phyloP scores from a whole-genome alignment of 2,888 invertebrate species.

The Chrysolina oricalcia region DNA sequence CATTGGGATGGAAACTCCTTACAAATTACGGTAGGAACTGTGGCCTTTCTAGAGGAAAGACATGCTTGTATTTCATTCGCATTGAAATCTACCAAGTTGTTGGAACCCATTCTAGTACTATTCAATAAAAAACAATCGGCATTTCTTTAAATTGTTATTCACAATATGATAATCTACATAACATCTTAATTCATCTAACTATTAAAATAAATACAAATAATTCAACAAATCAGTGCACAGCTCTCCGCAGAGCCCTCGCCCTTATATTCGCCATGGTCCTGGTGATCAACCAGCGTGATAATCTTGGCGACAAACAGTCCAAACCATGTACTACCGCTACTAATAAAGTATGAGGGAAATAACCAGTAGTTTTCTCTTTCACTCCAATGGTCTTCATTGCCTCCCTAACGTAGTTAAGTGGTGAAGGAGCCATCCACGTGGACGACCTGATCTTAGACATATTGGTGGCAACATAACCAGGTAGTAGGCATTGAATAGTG shows the following conservation, averaged over 20 bases:
- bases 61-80: no score
- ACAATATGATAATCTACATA: not conserved
- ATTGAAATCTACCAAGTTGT: no score
- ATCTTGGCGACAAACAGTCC: constrained; percentile 73
- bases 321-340: constrained; percentile 73
- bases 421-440: constrained; percentile 83
- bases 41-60: no score
- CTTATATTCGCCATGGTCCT: constrained; percentile 80
- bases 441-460: constrained; percentile 87
- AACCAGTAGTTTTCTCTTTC: constrained; percentile 82
- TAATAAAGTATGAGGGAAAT: constrained; percentile 81
- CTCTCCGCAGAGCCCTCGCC: constrained; percentile 73
- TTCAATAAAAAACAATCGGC: no score
- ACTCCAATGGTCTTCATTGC: constrained; percentile 84
- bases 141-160: no score
- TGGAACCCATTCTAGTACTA: no score
- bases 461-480: constrained; percentile 93
- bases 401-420: constrained; percentile 81
- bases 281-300: constrained; percentile 78
- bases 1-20: no score
- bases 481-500: constrained; percentile 86
- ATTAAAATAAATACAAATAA: constrained; percentile 4
- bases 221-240: constrained; percentile 44
- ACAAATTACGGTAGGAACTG: no score
- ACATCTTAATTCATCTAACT: not conserved